phyloP scores from a whole-genome alignment of 2,888 invertebrate species.

The Stenolophus ochropezus region DNA sequence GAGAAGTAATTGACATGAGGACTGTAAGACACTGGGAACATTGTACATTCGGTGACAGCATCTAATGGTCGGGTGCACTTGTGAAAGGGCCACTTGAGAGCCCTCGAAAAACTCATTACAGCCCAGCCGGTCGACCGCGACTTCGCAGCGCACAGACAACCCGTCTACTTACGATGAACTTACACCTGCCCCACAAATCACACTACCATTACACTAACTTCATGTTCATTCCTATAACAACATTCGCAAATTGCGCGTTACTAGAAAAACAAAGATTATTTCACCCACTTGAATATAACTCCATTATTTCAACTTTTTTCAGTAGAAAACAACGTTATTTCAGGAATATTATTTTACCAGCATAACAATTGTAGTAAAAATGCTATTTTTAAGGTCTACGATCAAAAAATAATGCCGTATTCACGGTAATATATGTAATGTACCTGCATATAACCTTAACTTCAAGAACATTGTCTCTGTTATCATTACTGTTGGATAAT shows the following conservation, averaged over 20 bases:
- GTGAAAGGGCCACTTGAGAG: slow-evolving; percentile 49
- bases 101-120: slow-evolving; percentile 55
- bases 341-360: too few relatives aligned
- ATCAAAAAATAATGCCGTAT: too few relatives aligned
- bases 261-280: neutral
- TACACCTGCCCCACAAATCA: neutral
- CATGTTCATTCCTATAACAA: neutral
- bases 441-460: too few relatives aligned
- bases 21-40: slow-evolving; percentile 34
- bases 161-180: neutral
- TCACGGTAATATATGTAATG: too few relatives aligned
- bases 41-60: slow-evolving; percentile 39
- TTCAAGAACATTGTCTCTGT: too few relatives aligned
- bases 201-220: neutral
- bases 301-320: neutral
- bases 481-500: too few relatives aligned
- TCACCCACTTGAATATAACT: neutral
- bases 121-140: slow-evolving; percentile 1
- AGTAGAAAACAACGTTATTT: neutral
- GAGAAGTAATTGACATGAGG: slow-evolving; percentile 40
- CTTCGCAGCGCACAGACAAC: slow-evolving; percentile 1
- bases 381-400: too few relatives aligned
- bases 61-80: slow-evolving; percentile 43
- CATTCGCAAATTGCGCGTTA: neutral
- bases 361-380: too few relatives aligned